These are phyloP conservation scores for Microctonus aethiopoides DNA, from an alignment of 2,888 invertebrate genomes.

Conservation along the genomic window DNA sequence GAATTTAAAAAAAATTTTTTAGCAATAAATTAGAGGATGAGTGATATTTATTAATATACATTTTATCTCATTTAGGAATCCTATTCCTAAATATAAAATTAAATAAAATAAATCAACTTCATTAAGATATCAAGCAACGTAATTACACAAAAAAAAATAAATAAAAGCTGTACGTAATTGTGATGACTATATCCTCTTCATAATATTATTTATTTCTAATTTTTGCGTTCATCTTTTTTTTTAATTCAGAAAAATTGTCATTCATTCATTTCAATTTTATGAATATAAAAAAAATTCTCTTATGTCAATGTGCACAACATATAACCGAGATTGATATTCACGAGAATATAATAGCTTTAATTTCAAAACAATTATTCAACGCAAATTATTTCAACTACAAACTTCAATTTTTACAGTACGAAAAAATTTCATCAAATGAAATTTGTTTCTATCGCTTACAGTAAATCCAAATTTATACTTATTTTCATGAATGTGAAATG, in stretches of 20 bases:
- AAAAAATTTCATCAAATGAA: not conserved
- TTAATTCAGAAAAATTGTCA: not conserved
- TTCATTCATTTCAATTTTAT: constrained; percentile 15
- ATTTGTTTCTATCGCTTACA: not conserved
- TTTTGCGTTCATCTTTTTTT: too few relatives aligned
- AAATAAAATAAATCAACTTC: not conserved
- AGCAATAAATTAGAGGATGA: not conserved
- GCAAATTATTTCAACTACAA: not conserved
- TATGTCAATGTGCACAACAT: constrained; percentile 36
- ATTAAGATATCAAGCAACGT: not conserved
- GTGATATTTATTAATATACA: not conserved
- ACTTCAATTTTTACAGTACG: too few relatives aligned
- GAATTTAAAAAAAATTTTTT: not conserved
- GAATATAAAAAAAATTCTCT: constrained; percentile 37
- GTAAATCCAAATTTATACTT: not conserved
- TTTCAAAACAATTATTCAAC: constrained; percentile 13
- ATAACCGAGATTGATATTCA: constrained; percentile 22
- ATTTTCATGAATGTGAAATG: not conserved
- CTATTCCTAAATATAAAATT: not conserved
- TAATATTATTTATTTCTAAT: too few relatives aligned
- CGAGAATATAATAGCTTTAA: not conserved
- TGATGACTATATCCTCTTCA: too few relatives aligned
- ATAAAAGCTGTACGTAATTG: too few relatives aligned
- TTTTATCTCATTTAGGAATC: not conserved
- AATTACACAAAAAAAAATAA: not conserved